These are phyloP conservation scores for Callyntrura guangdongensis DNA, from an alignment of 2,888 invertebrate genomes.

Conservation along the genomic window DNA sequence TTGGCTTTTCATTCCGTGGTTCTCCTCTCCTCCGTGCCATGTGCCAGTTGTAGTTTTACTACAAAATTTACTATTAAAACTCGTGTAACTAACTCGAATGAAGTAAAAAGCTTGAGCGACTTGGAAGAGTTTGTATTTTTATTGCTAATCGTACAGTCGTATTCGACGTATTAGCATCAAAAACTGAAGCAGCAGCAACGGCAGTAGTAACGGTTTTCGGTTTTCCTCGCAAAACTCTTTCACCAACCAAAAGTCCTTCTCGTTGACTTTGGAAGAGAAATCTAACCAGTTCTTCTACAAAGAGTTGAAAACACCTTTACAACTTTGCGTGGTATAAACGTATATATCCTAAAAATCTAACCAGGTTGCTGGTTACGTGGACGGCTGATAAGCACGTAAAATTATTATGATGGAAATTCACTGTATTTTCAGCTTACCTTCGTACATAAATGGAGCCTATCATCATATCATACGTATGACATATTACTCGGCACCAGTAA, in stretches of 20 bases:
- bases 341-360: neutral
- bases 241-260: constrained; percentile 8
- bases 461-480: constrained; percentile 2
- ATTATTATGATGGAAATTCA: constrained; percentile 27
- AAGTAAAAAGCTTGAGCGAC: constrained; percentile 33
- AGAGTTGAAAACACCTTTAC: neutral
- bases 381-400: neutral
- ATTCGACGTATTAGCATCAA: neutral
- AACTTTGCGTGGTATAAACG: neutral
- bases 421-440: neutral
- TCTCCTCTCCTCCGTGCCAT: constrained; percentile 28
- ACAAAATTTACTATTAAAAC: constrained; percentile 37
- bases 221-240: constrained; percentile 11
- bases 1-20: neutral
- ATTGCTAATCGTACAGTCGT: constrained; percentile 10
- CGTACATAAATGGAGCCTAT: neutral
- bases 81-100: constrained; percentile 27
- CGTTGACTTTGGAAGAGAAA: constrained; percentile 25
- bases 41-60: constrained; percentile 35
- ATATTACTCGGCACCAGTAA: constrained; percentile 7
- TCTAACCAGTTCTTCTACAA: neutral
- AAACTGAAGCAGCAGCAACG: neutral
- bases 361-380: constrained; percentile 9
- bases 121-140: constrained; percentile 41
- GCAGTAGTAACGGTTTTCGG: neutral